Conservation (phyloP, 2,113 vertebrate species). For the Proterorhinus semilunaris region DNA sequence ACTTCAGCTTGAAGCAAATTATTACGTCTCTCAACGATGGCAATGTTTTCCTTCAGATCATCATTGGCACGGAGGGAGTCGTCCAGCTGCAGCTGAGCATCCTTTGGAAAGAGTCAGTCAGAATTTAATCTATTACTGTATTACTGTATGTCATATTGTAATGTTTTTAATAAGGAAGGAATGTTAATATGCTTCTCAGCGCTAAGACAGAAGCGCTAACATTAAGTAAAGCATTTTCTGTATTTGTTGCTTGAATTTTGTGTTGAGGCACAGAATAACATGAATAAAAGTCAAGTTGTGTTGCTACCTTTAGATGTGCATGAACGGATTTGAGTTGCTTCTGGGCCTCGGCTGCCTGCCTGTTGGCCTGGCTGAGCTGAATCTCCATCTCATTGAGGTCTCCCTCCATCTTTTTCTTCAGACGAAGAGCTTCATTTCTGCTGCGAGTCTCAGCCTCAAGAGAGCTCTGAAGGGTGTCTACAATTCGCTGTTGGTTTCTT, state of each 20-base stretch:
- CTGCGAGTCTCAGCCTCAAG: constrained; percentile 87
- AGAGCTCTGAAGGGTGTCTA: constrained; percentile 86
- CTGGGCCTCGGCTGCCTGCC: constrained; percentile 75
- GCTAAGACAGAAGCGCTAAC: too few species aligned
- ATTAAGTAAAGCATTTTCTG: too few species aligned
- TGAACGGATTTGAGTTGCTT: constrained; percentile 79
- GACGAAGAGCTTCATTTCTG: constrained; percentile 81
- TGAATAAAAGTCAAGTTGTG: background rate
- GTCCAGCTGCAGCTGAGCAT: constrained; percentile 81
- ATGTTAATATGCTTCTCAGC: too few species aligned
- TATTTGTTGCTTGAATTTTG: too few species aligned
- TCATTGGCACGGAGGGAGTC: constrained; percentile 73
- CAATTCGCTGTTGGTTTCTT: constrained; percentile 82
- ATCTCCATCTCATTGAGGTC: constrained; percentile 80
- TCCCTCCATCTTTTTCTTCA: constrained; percentile 81
- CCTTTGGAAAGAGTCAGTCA: constrained; percentile 56
- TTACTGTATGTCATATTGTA: too few species aligned
- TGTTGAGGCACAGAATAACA: too few species aligned
- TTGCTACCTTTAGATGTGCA: constrained; percentile 42
- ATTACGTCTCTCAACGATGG: constrained; percentile 81
- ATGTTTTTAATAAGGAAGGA: too few species aligned
- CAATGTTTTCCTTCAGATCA: constrained; percentile 85
- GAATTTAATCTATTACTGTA: background rate
- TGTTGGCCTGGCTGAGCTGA: constrained; percentile 79
- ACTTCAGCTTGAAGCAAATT: constrained; percentile 79